Conservation (phyloP, 2,797 vertebrate genomes). For the Molothrus ater region DNA sequence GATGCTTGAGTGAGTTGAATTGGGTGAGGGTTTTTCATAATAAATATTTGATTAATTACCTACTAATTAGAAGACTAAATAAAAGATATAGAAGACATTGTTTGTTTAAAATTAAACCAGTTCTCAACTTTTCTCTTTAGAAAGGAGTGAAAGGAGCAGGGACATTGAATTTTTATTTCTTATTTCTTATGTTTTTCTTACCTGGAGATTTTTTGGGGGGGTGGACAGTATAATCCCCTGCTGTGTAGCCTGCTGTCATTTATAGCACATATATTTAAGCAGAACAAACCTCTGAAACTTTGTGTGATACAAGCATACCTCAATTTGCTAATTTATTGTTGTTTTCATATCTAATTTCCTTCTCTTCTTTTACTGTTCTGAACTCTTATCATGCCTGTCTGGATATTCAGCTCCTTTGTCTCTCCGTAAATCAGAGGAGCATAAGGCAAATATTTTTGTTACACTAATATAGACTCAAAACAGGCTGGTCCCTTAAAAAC, state of each 20-base stretch:
- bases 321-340: neutral
- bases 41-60: neutral
- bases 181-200: neutral
- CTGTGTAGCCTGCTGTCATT: neutral
- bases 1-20: neutral
- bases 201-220: neutral
- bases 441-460: conserved; percentile 1
- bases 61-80: neutral
- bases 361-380: neutral
- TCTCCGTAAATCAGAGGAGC: neutral
- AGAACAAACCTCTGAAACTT: neutral
- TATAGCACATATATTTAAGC: neutral
- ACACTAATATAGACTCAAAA: neutral
- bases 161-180: neutral
- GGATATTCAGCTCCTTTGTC: neutral
- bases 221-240: neutral
- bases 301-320: neutral
- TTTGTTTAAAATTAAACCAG: neutral
- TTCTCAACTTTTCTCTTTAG: neutral
- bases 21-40: neutral
- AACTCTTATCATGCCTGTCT: neutral
- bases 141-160: neutral
- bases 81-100: neutral
- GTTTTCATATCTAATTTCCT: neutral
- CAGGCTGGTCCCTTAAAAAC: neutral